A percentile compares a stretch with the other conserved stretches of the same genome.
These are phyloP conservation scores for Phenganax subtilis DNA, from an alignment of 92 coral and sea anemone genomes.

Conservation along the genomic window DNA sequence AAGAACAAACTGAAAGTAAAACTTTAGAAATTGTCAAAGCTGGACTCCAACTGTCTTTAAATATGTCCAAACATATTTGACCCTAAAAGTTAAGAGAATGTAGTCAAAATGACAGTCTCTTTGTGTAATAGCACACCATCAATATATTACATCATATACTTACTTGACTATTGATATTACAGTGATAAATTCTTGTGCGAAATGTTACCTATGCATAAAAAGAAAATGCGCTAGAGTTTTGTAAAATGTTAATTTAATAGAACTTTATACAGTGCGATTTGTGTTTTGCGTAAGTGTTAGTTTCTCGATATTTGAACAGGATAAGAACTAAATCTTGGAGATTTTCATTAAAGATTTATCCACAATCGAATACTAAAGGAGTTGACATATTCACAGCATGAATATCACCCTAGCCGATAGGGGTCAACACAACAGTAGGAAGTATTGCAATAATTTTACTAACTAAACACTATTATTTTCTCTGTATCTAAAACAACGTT, in stretches of 20 bases:
- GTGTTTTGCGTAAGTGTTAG: neutral
- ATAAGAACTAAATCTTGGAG: neutral
- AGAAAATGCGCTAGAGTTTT: neutral
- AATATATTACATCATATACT: constrained; percentile 6
- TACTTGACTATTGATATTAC: constrained; percentile 90
- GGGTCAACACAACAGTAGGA: constrained; percentile 5
- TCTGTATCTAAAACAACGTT: neutral
- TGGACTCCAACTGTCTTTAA: constrained; percentile 92
- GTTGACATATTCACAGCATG: constrained; percentile 37
- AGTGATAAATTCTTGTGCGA: constrained; percentile 89
- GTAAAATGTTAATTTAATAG: too few species aligned
- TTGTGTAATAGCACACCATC: neutral
- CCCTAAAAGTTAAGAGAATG: constrained; percentile 47
- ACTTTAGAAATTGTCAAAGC: constrained; percentile 83
- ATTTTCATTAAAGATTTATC: constrained; percentile 28
- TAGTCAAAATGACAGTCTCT: neutral
- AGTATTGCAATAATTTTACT: neutral
- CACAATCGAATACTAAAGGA: constrained; percentile 18
- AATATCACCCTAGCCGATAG: neutral
- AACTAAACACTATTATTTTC: constrained; percentile 2
- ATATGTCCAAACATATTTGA: constrained; percentile 72
- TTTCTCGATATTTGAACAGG: neutral
- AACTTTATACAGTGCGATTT: neutral
- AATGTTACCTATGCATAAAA: constrained; percentile 64
- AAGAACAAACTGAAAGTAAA: constrained; percentile 75